Conservation (phyloP, 2,113 vertebrate species). For the Manacus vitellinus region DNA sequence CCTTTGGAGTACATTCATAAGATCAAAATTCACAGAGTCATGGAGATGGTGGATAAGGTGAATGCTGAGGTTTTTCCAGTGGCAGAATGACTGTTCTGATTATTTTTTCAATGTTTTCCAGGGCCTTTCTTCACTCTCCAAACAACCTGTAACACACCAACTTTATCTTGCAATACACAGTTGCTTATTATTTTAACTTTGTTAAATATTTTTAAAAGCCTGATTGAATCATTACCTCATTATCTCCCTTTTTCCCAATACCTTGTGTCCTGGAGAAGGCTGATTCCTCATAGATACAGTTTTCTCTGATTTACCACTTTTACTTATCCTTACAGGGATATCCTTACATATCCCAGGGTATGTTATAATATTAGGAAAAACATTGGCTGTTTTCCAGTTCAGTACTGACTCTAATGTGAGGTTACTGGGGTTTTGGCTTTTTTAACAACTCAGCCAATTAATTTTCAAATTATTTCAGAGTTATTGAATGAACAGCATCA, state of each 20-base stretch:
- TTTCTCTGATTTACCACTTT: neutral
- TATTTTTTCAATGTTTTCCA: neutral
- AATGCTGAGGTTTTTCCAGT: neutral
- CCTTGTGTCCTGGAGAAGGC: neutral
- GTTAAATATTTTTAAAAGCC: neutral
- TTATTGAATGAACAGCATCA: neutral
- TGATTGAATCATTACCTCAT: neutral
- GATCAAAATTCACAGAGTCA: neutral
- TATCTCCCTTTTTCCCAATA: neutral
- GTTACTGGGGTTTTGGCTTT: neutral
- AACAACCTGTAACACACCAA: neutral
- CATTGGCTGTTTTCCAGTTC: neutral
- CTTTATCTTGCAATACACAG: neutral
- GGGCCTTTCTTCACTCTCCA: neutral
- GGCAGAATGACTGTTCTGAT: neutral
- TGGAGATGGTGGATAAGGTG: neutral
- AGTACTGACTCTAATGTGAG: neutral
- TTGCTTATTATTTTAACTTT: constrained; percentile 13
- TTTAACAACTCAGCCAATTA: neutral
- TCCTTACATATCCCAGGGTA: neutral
- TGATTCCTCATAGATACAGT: neutral
- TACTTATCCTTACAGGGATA: neutral
- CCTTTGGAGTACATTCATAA: neutral
- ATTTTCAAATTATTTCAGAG: neutral
- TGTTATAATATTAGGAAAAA: neutral